Evolutionary conservation across 2,797 vertebrate genomes (phyloP).

Genomic region (Sus cebifrons): DNA sequence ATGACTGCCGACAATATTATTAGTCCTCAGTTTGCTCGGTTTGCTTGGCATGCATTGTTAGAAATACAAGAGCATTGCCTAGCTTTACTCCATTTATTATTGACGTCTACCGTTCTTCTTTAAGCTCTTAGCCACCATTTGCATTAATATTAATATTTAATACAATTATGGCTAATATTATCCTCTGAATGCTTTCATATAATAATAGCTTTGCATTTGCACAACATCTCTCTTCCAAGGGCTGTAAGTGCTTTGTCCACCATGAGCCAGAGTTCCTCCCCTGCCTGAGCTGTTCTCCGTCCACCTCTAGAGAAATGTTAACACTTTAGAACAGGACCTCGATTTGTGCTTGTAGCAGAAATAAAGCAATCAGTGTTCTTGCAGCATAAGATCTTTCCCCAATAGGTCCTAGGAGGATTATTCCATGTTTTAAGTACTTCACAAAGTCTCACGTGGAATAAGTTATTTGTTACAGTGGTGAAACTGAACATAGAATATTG

Average conservation of each 20-base stretch:
- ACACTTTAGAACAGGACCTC: slow-evolving; percentile 9
- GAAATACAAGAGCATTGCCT: slow-evolving; percentile 62
- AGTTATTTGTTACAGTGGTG: neutral
- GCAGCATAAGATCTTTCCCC: neutral
- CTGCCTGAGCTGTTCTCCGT: neutral
- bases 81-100: slow-evolving; percentile 82
- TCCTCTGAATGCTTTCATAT: slow-evolving; percentile 70
- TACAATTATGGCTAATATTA: slow-evolving; percentile 74
- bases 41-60: slow-evolving; percentile 63
- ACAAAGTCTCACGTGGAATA: neutral
- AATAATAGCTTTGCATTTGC: slow-evolving; percentile 72
- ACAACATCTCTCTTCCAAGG: slow-evolving; percentile 48
- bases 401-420: slow-evolving; percentile 1
- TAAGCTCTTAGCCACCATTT: slow-evolving; percentile 76
- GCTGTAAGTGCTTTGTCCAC: slow-evolving; percentile 60
- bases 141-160: slow-evolving; percentile 85
- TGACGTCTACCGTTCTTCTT: slow-evolving; percentile 74
- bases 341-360: slow-evolving; percentile 35
- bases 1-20: slow-evolving; percentile 58
- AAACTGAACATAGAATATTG: neutral
- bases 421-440: neutral
- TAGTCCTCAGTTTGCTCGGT: slow-evolving; percentile 74
- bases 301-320: slow-evolving; percentile 44
- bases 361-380: slow-evolving; percentile 48
- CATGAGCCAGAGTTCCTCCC: slow-evolving; percentile 50